Evolutionary conservation across 2,113 vertebrate genomes (phyloP).

Genomic region (Spermophilus dauricus): DNA sequence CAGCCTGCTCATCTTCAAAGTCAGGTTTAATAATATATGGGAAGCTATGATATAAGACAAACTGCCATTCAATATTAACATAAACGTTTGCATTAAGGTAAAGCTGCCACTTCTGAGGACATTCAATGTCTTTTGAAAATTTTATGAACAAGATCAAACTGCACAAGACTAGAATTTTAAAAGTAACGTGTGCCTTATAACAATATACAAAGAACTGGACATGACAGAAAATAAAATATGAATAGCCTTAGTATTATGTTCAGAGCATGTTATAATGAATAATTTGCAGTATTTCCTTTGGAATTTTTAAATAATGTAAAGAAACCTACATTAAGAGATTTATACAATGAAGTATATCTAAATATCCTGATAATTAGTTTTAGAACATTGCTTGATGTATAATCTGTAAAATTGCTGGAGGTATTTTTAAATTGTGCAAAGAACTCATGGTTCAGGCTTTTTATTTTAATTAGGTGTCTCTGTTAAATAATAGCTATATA

Average conservation of each 20-base stretch:
- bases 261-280: constrained; percentile 19
- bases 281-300: constrained; percentile 39
- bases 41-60: constrained; percentile 39
- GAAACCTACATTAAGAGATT: not conserved
- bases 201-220: constrained; percentile 27
- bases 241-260: constrained; percentile 46
- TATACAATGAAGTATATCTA: constrained; percentile 16
- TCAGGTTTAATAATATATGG: constrained; percentile 27
- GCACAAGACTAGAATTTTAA: constrained; percentile 48
- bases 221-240: constrained; percentile 73
- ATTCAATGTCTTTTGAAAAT: constrained; percentile 65
- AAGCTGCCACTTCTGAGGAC: constrained; percentile 36
- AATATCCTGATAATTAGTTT: constrained; percentile 20
- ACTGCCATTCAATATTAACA: constrained; percentile 48
- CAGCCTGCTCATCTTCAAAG: constrained; percentile 31
- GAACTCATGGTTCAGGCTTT: not conserved
- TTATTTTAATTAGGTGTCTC: not conserved
- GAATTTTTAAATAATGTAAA: constrained; percentile 55
- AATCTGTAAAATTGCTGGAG: not conserved
- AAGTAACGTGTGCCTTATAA: not conserved
- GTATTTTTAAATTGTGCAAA: not conserved
- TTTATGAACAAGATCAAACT: constrained; percentile 70
- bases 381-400: not conserved
- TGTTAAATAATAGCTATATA: not conserved
- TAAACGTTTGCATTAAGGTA: not conserved